phyloP scores from a whole-genome alignment of 2,797 vertebrate species.

The Euthynnus affinis region DNA sequence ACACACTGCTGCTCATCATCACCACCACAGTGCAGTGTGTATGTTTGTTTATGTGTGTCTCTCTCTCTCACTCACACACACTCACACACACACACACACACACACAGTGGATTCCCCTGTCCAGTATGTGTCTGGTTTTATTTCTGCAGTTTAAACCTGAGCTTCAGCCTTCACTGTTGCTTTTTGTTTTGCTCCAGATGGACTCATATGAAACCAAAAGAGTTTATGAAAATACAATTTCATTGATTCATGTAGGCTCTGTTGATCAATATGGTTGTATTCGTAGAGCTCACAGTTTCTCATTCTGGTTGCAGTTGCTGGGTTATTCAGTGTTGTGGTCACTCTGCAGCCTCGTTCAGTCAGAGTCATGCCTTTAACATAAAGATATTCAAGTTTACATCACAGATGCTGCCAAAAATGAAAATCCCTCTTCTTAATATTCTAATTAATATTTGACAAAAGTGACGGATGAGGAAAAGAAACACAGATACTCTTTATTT shows the following conservation, averaged over 20 bases:
- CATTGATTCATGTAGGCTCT: not conserved
- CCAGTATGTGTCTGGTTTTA: conserved; percentile 14
- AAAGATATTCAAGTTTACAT: not conserved
- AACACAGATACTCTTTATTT: not conserved
- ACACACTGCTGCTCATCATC: conserved; percentile 73
- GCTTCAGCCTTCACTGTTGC: not conserved
- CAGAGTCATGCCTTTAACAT: not conserved
- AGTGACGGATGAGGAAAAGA: not conserved
- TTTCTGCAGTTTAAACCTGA: conserved; percentile 31
- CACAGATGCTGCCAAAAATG: not conserved
- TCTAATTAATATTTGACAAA: conserved; percentile 1
- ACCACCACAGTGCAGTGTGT: conserved; percentile 29
- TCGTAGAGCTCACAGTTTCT: not conserved
- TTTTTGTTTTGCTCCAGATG: not conserved
- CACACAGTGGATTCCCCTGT: conserved; percentile 25
- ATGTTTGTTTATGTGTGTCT: not conserved
- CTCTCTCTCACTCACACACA: not conserved
- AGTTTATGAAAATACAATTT: not conserved
- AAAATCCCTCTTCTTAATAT: not conserved
- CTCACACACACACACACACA: conserved; percentile 28
- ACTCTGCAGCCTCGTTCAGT: not conserved
- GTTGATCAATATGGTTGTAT: not conserved
- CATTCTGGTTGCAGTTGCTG: not conserved
- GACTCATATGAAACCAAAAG: not conserved
- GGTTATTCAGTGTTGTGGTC: not conserved